Conservation (phyloP, 2,888 invertebrate species). For the Phaonia tiefii region DNA sequence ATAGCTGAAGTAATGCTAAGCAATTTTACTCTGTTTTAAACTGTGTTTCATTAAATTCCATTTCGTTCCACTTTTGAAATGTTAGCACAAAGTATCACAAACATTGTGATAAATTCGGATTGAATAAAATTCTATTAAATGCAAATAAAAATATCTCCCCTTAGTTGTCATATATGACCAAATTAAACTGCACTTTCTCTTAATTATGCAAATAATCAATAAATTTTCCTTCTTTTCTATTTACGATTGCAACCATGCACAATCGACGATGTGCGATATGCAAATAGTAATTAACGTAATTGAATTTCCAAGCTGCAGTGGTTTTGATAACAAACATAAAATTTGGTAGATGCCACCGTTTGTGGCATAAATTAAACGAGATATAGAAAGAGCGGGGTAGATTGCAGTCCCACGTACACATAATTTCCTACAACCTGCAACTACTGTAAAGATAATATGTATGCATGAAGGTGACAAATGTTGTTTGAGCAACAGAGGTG, state of each 20-base stretch:
- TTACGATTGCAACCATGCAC: constrained; percentile 12
- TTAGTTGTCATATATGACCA: no score
- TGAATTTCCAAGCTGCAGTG: constrained; percentile 44
- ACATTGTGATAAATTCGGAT: no score
- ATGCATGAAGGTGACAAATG: neutral
- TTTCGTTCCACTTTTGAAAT: no score
- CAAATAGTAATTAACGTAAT: constrained; percentile 52
- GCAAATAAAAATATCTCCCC: no score
- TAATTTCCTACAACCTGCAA: neutral
- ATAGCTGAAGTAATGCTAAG: no score
- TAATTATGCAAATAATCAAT: constrained; percentile 41
- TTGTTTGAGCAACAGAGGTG: neutral
- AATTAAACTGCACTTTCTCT: neutral
- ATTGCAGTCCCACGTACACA: neutral
- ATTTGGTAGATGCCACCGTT: neutral
- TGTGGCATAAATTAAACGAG: neutral
- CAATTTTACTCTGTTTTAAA: no score
- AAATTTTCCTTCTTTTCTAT: constrained; percentile 27
- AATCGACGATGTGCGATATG: constrained; percentile 16
- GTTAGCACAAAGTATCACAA: no score
- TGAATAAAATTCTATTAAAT: no score
- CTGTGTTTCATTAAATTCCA: neutral
- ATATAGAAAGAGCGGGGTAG: neutral
- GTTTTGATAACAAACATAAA: constrained; percentile 37
- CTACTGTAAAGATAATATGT: neutral